Base-by-base conservation (phyloP, 2,888 invertebrate species). In the Eupithecia exiguata region DNA sequence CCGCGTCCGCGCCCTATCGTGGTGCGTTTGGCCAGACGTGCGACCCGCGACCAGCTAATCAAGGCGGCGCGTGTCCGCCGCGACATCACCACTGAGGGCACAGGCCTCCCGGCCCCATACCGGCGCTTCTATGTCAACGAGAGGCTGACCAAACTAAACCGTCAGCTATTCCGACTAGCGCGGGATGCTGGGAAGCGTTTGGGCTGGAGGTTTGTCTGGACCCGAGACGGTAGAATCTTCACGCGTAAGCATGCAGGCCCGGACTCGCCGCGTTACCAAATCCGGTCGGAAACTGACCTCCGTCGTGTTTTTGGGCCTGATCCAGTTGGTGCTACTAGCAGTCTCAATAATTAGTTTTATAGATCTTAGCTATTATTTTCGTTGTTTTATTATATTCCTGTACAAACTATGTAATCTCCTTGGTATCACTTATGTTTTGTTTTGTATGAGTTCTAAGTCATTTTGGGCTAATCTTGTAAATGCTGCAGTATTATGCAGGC, bases 1-100 rank as follows among this genome's bases (percentile, higher is more conserved):
- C 49, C 68, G 7, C 69, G 69, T 30, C 69, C 69, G 43, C 69
- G 69, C 30, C 58, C 58, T 38, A 61, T 69, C n/a, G 69, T 69
- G 7, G 62, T 69, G 25, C 62, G 69, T 0, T 46, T 69, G 30
- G 69, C 69, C 0, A 40, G 69, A 18, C 62, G 69, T 10, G 62
- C 62, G 6, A 35, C 62, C 16, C 62, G 69, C 16, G 69, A 69
- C 18, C 69, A 69, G 69, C 43, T 69, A 21, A 30, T 69, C 0
- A 21, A n/a, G 38, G 69, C 69, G 18, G 69, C 69, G 14, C 69
- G 69, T 1, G 69, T 69, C 14, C 69, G 69, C 10, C 62, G 69
- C 5, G 62, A 35, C 43, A 69, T 69, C 30, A 69, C 69, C 25
- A 62, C 69, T 2, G 69, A 62, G 30, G 69, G 35, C 43, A 43